Conservation (phyloP, 2,113 vertebrate species). For the Atlantisia rogersi region DNA sequence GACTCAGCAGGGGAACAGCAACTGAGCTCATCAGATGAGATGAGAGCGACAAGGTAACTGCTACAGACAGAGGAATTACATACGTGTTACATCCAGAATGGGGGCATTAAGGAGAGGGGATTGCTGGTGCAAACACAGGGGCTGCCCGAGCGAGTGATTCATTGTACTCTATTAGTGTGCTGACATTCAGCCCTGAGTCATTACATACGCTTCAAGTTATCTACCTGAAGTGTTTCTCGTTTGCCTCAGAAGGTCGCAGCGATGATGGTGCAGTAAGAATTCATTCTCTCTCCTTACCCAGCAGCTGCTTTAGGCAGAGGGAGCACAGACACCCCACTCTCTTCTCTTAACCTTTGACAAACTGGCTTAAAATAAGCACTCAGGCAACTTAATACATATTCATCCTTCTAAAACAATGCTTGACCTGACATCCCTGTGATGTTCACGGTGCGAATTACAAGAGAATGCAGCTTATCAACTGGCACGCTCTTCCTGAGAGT, state of each 20-base stretch:
- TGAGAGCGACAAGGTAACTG: background rate
- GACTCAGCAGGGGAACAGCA: too few relatives aligned
- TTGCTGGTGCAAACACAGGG: background rate
- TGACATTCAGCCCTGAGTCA: background rate
- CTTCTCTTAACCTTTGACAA: background rate
- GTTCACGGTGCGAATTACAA: rapidly evolving
- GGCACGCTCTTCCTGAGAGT: background rate
- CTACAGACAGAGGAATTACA: background rate
- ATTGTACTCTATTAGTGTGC: background rate
- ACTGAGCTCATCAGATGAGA: background rate
- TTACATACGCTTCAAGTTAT: background rate
- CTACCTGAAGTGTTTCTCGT: background rate
- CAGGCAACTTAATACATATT: background rate
- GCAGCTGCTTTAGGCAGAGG: background rate
- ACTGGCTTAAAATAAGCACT: background rate
- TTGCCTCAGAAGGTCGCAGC: background rate
- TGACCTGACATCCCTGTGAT: background rate
- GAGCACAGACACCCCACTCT: background rate
- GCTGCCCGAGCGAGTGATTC: background rate
- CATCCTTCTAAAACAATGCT: background rate
- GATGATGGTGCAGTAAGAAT: background rate
- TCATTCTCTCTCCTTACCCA: background rate
- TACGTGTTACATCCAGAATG: rapidly evolving
- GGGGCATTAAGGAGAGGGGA: background rate
- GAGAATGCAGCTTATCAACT: background rate